Conservation (phyloP, 2,797 vertebrate species). For the Menidia menidia region DNA sequence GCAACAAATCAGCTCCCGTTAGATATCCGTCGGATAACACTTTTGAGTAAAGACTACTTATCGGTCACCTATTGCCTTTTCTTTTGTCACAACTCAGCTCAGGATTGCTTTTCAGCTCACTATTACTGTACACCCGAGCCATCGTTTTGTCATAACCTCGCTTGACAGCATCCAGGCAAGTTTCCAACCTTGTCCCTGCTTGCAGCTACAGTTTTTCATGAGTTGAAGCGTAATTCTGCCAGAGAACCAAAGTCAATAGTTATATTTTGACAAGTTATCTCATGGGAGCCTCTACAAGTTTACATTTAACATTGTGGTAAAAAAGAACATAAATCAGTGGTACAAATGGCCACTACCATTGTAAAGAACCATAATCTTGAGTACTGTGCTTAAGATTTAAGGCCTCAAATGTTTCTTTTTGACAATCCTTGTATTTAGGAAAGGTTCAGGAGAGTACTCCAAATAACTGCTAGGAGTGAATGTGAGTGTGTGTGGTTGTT, state of each 20-base stretch:
- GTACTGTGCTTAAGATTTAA: not conserved
- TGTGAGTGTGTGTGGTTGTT: too few relatives aligned
- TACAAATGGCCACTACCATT: not conserved
- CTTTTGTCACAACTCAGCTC: not conserved
- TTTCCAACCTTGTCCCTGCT: slow-evolving; percentile 3
- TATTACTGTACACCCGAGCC: not conserved
- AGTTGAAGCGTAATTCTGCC: not conserved
- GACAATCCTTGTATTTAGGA: too few relatives aligned
- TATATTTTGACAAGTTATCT: not conserved
- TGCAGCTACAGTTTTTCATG: not conserved
- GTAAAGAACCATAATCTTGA: not conserved
- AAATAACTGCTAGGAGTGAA: too few relatives aligned
- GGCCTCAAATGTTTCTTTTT: too few relatives aligned
- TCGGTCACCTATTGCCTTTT: slow-evolving; percentile 8
- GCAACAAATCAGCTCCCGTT: slow-evolving; percentile 5
- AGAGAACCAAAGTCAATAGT: not conserved
- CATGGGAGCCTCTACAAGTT: not conserved
- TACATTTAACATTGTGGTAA: not conserved
- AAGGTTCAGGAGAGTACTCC: too few relatives aligned
- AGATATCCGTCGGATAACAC: slow-evolving; percentile 2
- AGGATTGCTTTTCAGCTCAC: not conserved
- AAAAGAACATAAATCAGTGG: not conserved
- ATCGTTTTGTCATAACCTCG: slow-evolving; percentile 6
- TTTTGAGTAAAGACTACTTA: not conserved
- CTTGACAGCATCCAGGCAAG: not conserved